These are phyloP conservation scores for Fratercula arctica DNA, from an alignment of 2,797 vertebrate genomes.

Conservation along the genomic window DNA sequence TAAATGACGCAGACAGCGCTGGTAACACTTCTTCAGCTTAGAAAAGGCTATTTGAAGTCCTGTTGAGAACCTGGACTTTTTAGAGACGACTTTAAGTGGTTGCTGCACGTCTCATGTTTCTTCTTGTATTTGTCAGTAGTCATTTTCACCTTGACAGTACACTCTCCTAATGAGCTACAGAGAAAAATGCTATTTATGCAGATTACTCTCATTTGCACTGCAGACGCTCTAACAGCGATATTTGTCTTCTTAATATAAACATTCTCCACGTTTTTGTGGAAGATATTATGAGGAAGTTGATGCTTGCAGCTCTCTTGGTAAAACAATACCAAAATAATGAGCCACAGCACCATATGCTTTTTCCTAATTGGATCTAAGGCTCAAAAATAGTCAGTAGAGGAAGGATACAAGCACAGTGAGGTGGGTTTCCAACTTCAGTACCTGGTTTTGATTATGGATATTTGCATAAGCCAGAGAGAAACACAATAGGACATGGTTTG, in stretches of 20 bases:
- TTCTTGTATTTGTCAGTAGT: background rate
- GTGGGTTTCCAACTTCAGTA: background rate
- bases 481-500: background rate
- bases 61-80: conserved; percentile 16
- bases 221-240: background rate
- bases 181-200: conserved; percentile 23
- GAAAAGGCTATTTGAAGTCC: background rate
- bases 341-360: background rate
- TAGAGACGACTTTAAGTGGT: background rate
- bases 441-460: background rate
- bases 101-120: background rate
- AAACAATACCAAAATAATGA: conserved; percentile 7
- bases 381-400: background rate
- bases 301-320: background rate
- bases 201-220: background rate
- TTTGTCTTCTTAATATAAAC: background rate
- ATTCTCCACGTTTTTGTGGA: background rate
- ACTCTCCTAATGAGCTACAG: background rate
- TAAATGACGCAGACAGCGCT: conserved; percentile 40
- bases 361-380: background rate
- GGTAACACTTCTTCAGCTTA: conserved; percentile 14
- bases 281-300: background rate
- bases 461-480: background rate
- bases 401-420: background rate
- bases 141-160: background rate